Base-by-base conservation (phyloP, 92 coral and sea anemone species). In the Palythoa heliodiscus region DNA sequence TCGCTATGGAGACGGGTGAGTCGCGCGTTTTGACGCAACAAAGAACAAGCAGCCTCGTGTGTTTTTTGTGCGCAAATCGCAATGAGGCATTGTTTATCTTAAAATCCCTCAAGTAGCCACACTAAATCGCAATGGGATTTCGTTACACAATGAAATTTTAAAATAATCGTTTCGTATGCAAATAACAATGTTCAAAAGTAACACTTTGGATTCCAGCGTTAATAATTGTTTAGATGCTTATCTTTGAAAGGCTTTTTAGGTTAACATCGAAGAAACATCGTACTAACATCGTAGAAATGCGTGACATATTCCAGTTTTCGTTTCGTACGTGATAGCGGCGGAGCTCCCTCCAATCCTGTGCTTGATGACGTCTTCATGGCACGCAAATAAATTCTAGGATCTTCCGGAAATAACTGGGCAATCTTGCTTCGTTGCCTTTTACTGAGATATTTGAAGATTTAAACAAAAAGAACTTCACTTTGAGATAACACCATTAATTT, bases 1-100 rank as follows among this genome's bases (percentile, higher is more conserved):
- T 93, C 78, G 69, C 89, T 82, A 74, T 78, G 89, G 97, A n/a
- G 82, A 92, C 93, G 9, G 73, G 89, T 11, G n/a, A 16, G 40
- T 63, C 73, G 84, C 84, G 84, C 84, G 84, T 80, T 74, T 68
- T 80, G 84, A 80, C 74, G 84, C 84, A 80, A 80, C 84, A 80
- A 43, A 66, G 61, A 55, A 77, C 58, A 52, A 80, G 73, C 61
- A 52, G 43, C 40, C 47, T 40, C 58, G 72, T 47, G 74, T 80
- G 40, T 80, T 43, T 64, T 80, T 67, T 76, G 81, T 76, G 81
- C 68, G 68, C 81, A 29, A 29, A 29, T 29, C 35, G 35, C 35
- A 76, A 76, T 54, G 66, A 55, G 13, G 68, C 16, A 79, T 79
- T 64, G 84, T 63, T 63, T 50, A 5, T 11, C 19, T 40, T 23